A percentile compares a stretch with the other conserved stretches of the same genome.
Evolutionary conservation across 1,140 invertebrate genomes (phyloP).

Genomic region (Berghia stephanieae): DNA sequence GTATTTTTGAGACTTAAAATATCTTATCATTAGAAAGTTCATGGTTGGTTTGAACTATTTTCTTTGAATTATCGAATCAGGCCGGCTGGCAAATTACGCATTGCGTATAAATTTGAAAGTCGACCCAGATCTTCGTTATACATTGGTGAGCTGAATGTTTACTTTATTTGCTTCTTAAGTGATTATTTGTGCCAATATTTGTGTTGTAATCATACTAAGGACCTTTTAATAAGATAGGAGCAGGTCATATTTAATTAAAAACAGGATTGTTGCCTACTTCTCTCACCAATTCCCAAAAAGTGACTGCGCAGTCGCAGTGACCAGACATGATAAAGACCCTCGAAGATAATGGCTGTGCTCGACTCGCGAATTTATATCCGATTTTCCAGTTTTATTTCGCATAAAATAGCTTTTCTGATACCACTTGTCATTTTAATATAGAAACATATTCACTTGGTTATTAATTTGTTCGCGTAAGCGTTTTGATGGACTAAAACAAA

Average conservation of each 20-base stretch:
- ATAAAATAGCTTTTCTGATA: too few species aligned
- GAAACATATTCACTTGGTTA: neutral
- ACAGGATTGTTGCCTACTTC: too few species aligned
- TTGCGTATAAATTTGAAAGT: neutral
- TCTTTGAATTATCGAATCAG: too few species aligned
- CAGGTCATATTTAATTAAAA: neutral
- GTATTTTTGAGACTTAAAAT: too few species aligned
- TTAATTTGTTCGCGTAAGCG: neutral
- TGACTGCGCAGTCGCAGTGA: slow-evolving; percentile 37
- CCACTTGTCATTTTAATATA: neutral
- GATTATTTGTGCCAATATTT: too few species aligned
- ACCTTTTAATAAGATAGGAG: neutral
- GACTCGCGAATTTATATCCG: slow-evolving; percentile 20
- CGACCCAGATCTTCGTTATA: neutral
- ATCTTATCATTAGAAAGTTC: too few species aligned
- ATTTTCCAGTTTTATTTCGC: too few species aligned
- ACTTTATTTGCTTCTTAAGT: too few species aligned
- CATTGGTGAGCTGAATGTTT: neutral
- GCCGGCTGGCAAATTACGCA: too few species aligned
- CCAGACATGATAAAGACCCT: neutral
- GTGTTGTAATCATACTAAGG: neutral
- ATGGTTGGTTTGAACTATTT: too few species aligned
- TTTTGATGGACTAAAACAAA: neutral
- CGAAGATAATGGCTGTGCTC: slow-evolving; percentile 11
- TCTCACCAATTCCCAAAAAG: neutral